Base-by-base conservation (phyloP, 2,888 invertebrate species). In the Leucozona laternaria region DNA sequence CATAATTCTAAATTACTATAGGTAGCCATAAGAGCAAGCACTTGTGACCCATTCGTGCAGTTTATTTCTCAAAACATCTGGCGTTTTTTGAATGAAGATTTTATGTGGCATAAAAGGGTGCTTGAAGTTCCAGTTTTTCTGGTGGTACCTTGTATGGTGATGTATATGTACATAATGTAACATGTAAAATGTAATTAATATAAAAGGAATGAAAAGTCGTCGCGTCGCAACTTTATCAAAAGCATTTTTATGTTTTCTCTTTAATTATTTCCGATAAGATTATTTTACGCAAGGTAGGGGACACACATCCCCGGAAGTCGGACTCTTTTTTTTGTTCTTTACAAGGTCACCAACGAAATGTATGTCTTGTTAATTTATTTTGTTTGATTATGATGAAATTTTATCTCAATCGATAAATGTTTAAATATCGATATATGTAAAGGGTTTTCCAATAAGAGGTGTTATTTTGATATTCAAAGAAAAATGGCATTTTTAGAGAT, bases 201-300 rank as follows among this genome's bases (percentile, higher is more conserved):
- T n/a, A 15, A 15, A 45, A 43, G 40, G 62, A 28, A 3, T 45
- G 28, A 45, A 25, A n/a, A 17, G 17, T 17, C 1, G 11, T 11
- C 7, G n/a, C 28, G 17, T 17, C 1, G 11, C 17, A 7, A 25
- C 28, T 28, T 45, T 43, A 22, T 62, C 43, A 60, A 60, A 60
- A 22, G 28, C 28, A 43, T 64, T 43, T 64, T 5, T 64, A 28
- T 64, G 25, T 64, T 64, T 64, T 64, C 28, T 28, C 3, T 43
- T 45, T n/a, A 28, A 10, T n/a, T 64, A n/a, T 11, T n/a, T 17
- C 25, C 28, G 11, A 28, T 64, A 8, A 25, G 15, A 37, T 22
- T 6, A 2, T 40, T 62, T 40, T 62, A 40, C 6, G 0, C 0
- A 5, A 13, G 1, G 2, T 2, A 43, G 22, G 15, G 62, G n/a